Percentiles rank a stretch among this genome's conserved stretches.
Evolutionary conservation across 2,113 vertebrate species (phyloP).

Genomic region (Stomatorhinus ivindoensis): DNA sequence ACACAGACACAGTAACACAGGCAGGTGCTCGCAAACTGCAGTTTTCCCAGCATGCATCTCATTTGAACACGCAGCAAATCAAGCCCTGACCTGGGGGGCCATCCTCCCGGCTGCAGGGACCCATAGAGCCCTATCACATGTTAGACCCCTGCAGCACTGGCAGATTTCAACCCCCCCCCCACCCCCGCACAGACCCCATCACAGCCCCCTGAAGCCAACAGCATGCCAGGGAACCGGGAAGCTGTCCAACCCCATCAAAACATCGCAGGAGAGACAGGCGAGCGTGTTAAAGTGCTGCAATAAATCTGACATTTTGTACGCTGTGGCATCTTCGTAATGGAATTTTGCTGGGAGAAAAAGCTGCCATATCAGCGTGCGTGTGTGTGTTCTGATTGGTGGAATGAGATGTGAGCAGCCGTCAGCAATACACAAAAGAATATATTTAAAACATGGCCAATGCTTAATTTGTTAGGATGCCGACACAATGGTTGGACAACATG

Average conservation of each 20-base stretch:
- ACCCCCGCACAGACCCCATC: background rate
- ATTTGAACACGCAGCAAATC: background rate
- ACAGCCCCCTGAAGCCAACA: background rate
- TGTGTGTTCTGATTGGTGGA: background rate
- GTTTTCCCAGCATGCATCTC: background rate
- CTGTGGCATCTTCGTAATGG: conserved; percentile 5
- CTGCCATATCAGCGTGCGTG: background rate
- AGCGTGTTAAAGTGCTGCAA: background rate
- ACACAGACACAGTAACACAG: background rate
- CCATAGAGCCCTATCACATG: background rate
- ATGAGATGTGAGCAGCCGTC: background rate
- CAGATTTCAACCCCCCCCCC: background rate
- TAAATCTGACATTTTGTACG: conserved; percentile 4
- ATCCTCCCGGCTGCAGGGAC: background rate
- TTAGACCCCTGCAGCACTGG: background rate
- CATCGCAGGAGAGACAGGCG: background rate
- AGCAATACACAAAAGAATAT: background rate
- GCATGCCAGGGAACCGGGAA: background rate
- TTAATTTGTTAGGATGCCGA: background rate
- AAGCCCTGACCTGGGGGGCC: background rate
- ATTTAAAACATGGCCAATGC: background rate
- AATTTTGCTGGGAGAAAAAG: background rate
- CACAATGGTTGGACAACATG: background rate
- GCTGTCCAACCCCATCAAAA: conserved; percentile 17
- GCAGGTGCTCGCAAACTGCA: background rate